Base-by-base conservation (phyloP, 2,113 vertebrate species). In the Chaenocephalus aceratus region DNA sequence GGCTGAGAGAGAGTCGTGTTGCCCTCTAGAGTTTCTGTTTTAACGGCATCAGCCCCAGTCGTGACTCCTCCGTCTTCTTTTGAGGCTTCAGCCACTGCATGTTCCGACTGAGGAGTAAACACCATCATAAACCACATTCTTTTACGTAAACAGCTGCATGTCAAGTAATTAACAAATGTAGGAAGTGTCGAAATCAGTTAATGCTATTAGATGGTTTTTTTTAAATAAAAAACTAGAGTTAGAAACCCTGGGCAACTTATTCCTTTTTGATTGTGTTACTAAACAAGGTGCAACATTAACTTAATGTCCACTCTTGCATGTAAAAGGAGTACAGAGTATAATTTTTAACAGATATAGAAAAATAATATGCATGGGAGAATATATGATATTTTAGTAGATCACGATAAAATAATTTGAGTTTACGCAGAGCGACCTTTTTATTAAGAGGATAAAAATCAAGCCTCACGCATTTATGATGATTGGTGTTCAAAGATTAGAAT, bases 91-190 rank as follows among this genome's bases (percentile, higher is more conserved):
- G 68, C 65, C 46, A 16, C 69, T 10, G 41, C 8, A 5, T 77
- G 80, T 54, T 51, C 72, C 85, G 91, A 86, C 51, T 26, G 57
- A 72, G 7, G 14, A 67, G 46, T 7, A 65, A 80, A 65, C 7
- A 69, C 15, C n/a, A 70, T 53, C 11, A 66, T 8, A 23, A 4
- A 48, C 13, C 5, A 26, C 34, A 48, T 56, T 34, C 3, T 36
- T 23, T 52, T 18, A 36, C 0, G 0, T 57, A 61, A 44, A 48
- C 46, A 13, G 8, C 46, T 14, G 46, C 46, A 48, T 48, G 46
- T 4, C 12, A 34, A 8, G 15, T 18, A 60, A 60, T 41, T 41
- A 41, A 41, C 36, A 41, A 36, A 6, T 18, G 9, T 11, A 56
- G 51, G 18, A 57, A n/a, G 23, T 0, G 5, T 10, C n/a, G 34